Conservation (phyloP, 2,113 vertebrate genomes). For the Bufo bufo region DNA sequence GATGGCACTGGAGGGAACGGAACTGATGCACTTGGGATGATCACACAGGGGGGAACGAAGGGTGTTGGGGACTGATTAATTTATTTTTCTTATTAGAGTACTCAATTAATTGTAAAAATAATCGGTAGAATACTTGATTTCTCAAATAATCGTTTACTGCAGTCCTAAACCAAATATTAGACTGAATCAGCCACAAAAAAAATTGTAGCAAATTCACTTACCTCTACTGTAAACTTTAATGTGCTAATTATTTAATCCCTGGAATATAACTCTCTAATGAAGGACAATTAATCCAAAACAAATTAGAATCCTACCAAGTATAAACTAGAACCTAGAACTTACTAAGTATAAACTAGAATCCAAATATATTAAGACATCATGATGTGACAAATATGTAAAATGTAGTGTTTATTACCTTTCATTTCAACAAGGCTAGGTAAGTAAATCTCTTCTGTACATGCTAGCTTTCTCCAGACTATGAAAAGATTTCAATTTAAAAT, state of each 20-base stretch:
- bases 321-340: not conserved
- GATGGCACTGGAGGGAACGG: too few species aligned
- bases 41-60: too few species aligned
- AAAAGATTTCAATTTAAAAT: constrained; percentile 20
- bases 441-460: not conserved
- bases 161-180: too few species aligned
- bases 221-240: not conserved
- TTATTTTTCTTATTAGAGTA: too few species aligned
- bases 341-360: not conserved
- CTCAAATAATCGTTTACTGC: too few species aligned
- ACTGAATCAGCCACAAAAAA: too few species aligned
- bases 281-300: not conserved
- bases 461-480: constrained; percentile 9
- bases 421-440: constrained; percentile 21
- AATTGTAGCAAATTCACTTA: too few species aligned
- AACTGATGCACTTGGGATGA: too few species aligned
- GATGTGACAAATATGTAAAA: constrained; percentile 9
- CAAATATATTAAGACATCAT: constrained; percentile 19
- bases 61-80: too few species aligned
- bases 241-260: not conserved
- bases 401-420: constrained; percentile 26
- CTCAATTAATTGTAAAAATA: too few species aligned
- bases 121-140: too few species aligned
- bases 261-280: not conserved
- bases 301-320: not conserved